Evolutionary conservation across 2,797 vertebrate genomes (phyloP).

Genomic region (Thalassophryne amazonica): DNA sequence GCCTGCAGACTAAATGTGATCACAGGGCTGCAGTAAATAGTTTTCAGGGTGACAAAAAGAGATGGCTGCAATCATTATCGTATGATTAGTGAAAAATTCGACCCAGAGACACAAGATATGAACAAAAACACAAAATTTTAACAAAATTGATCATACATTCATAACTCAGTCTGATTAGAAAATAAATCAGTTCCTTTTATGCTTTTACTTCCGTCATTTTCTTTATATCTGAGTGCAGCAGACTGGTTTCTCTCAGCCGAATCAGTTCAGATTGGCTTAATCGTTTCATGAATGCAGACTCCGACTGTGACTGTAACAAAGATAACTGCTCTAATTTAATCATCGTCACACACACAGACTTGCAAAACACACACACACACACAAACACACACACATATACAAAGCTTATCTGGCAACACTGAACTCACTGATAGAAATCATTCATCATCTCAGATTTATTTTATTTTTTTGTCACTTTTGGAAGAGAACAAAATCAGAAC

Average conservation of each 20-base stretch:
- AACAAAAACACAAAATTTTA: neutral
- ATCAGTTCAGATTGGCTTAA: slow-evolving; percentile 21
- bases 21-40: neutral
- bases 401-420: neutral
- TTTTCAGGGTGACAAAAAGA: neutral
- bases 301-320: slow-evolving; percentile 12
- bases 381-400: neutral
- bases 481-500: too few relatives aligned
- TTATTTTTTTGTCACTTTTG: neutral
- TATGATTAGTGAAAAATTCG: too few relatives aligned
- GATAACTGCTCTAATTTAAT: slow-evolving; percentile 31
- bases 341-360: neutral
- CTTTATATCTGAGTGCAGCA: neutral
- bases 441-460: neutral
- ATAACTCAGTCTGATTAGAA: neutral
- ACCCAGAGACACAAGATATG: too few relatives aligned
- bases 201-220: slow-evolving; percentile 11
- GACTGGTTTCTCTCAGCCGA: neutral
- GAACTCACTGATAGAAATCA: neutral
- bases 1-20: neutral
- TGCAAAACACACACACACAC: slow-evolving; percentile 4
- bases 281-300: slow-evolving; percentile 16
- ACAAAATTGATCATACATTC: neutral
- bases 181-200: slow-evolving; percentile 13
- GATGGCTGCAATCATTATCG: too few relatives aligned